These are phyloP conservation scores for Phataginus tetradactyla DNA, from an alignment of 2,797 vertebrate species.

Conservation along the genomic window DNA sequence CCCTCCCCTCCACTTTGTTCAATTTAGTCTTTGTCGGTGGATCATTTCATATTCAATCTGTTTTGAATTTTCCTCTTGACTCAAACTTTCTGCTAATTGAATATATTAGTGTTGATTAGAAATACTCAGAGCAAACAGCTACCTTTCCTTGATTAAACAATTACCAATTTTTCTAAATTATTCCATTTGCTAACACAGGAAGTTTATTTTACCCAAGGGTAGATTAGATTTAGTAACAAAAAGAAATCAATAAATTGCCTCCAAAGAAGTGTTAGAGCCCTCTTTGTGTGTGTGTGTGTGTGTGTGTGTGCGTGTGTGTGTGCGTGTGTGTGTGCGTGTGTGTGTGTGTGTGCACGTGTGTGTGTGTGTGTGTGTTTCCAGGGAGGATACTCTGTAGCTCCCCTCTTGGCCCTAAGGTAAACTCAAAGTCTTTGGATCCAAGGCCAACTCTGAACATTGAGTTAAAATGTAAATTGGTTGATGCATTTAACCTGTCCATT, in stretches of 20 bases:
- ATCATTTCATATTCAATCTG: not conserved
- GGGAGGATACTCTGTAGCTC: not conserved
- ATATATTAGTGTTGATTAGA: not conserved
- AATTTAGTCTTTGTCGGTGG: not conserved
- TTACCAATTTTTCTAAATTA: not conserved
- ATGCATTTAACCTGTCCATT: not conserved
- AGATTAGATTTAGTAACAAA: not conserved
- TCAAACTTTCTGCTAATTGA: not conserved
- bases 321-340: not conserved
- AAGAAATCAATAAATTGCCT: not conserved
- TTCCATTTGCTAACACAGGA: not conserved
- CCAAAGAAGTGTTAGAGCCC: not conserved
- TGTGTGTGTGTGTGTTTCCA: not conserved
- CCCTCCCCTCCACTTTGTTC: not conserved
- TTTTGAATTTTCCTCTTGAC: not conserved
- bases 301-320: not conserved
- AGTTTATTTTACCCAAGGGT: not conserved
- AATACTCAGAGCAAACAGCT: not conserved
- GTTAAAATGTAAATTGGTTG: not conserved
- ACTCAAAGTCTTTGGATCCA: not conserved
- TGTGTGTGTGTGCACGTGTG: not conserved
- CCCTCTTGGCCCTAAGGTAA: not conserved
- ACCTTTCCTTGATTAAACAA: not conserved
- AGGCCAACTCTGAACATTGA: not conserved
- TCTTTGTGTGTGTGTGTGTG: not conserved